phyloP scores from a whole-genome alignment of 2,888 invertebrate species.

The Hyppa rectilinea region DNA sequence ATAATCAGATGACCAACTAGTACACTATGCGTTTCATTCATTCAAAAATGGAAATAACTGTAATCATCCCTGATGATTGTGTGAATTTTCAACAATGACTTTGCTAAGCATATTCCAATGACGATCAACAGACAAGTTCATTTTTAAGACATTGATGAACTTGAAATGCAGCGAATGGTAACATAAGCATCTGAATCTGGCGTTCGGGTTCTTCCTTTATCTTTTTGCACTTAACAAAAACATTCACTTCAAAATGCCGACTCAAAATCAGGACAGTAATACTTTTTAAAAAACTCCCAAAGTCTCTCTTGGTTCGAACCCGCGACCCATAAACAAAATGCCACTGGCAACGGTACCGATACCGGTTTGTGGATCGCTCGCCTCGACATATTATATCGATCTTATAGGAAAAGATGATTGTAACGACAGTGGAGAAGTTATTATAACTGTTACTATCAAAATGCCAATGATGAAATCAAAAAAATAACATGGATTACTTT shows the following conservation, averaged over 20 bases:
- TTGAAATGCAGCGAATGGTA: constrained; percentile 10
- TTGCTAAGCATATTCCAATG: constrained; percentile 32
- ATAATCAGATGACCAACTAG: constrained; percentile 21
- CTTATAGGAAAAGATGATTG: constrained; percentile 49
- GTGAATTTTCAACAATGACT: constrained; percentile 45
- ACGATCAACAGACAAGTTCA: not conserved
- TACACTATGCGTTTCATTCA: constrained; percentile 36
- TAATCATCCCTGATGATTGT: constrained; percentile 41
- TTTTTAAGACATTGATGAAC: constrained; percentile 13
- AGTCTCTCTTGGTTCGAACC: constrained; percentile 69
- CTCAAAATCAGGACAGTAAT: constrained; percentile 27
- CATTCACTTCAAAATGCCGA: constrained; percentile 13
- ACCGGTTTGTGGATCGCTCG: constrained; percentile 76
- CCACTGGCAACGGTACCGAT: constrained; percentile 77
- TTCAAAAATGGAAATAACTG: constrained; percentile 42
- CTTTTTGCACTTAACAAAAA: constrained; percentile 17
- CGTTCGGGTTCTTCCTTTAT: not conserved
- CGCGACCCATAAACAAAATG: constrained; percentile 81
- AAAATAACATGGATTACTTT: not conserved
- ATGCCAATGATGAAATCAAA: not conserved
- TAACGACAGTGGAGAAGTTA: constrained; percentile 33
- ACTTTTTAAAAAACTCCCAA: constrained; percentile 53
- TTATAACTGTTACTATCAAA: constrained; percentile 1
- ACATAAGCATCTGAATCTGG: not conserved
- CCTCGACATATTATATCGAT: constrained; percentile 68